phyloP scores from a whole-genome alignment of 2,113 vertebrate genomes.

The Phrynosoma platyrhinos region DNA sequence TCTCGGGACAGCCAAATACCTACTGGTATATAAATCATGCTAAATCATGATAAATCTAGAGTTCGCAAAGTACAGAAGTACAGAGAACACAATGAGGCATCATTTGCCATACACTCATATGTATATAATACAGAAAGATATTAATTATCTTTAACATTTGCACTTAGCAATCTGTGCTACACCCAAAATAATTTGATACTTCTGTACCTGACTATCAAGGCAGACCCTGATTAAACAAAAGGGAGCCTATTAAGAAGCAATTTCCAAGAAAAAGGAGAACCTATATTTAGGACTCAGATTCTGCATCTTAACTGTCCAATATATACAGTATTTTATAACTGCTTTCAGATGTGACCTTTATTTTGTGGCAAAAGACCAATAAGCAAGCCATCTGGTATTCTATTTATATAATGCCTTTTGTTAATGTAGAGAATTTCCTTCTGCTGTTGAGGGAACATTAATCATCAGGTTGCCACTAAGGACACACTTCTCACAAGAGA shows the following conservation, averaged over 20 bases:
- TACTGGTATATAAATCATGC: no score
- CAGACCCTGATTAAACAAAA: constrained; percentile 6
- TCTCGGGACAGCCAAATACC: no score
- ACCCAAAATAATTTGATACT: neutral
- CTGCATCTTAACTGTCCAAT: constrained; percentile 1
- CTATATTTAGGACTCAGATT: neutral
- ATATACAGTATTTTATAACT: neutral
- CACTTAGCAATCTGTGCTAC: neutral
- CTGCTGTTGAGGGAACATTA: neutral
- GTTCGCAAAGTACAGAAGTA: no score
- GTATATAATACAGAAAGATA: no score
- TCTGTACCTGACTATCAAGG: neutral
- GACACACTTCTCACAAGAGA: neutral
- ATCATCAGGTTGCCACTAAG: neutral
- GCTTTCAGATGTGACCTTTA: constrained; percentile 19
- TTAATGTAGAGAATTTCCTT: neutral
- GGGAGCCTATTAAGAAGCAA: neutral
- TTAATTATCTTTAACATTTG: neutral
- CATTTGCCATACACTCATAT: no score
- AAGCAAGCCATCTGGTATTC: neutral
- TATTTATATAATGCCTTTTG: neutral
- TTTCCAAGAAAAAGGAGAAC: neutral
- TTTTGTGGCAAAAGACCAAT: neutral
- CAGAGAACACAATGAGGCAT: no score
- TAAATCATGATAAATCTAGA: no score